phyloP scores from a whole-genome alignment of 2,888 invertebrate species.

The Drosophila multiciliata region DNA sequence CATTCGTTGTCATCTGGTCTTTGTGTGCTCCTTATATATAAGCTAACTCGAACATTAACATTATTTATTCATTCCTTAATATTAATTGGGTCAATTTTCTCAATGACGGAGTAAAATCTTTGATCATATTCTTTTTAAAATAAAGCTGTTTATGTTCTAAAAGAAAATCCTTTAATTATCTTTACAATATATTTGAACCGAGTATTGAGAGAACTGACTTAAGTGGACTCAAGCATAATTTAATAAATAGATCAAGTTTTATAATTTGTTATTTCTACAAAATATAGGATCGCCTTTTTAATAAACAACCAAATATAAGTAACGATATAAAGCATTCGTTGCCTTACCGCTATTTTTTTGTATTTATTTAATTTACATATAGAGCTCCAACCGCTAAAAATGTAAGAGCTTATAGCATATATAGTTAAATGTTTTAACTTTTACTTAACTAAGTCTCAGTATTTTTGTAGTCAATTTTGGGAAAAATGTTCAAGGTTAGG shows the following conservation, averaged over 20 bases:
- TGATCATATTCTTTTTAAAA: slow-evolving; percentile 28
- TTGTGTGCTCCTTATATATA: slow-evolving; percentile 68
- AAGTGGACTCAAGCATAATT: slow-evolving; percentile 70
- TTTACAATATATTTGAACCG: slow-evolving; percentile 38
- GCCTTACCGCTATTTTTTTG: neutral
- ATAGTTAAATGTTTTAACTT: slow-evolving; percentile 2
- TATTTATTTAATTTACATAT: slow-evolving; percentile 14
- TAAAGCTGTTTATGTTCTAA: slow-evolving; percentile 23
- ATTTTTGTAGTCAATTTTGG: slow-evolving; percentile 6
- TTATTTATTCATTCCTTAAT: slow-evolving; percentile 83
- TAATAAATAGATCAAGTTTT: slow-evolving; percentile 67
- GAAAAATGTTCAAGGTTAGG: neutral
- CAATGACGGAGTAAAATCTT: slow-evolving; percentile 45
- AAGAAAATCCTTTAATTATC: slow-evolving; percentile 17
- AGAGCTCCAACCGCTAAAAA: neutral
- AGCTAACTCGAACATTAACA: slow-evolving; percentile 67
- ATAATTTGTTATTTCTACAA: slow-evolving; percentile 65
- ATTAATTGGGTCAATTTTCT: slow-evolving; percentile 65
- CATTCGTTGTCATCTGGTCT: slow-evolving; percentile 36
- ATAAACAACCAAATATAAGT: slow-evolving; percentile 74
- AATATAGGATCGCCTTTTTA: slow-evolving; percentile 70
- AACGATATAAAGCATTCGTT: slow-evolving; percentile 25
- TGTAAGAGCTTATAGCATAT: neutral
- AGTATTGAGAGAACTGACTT: slow-evolving; percentile 54
- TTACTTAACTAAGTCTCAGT: slow-evolving; percentile 1